Evolutionary conservation across 2,797 vertebrate genomes (phyloP).

Genomic region (Otolemur crassicaudatus): DNA sequence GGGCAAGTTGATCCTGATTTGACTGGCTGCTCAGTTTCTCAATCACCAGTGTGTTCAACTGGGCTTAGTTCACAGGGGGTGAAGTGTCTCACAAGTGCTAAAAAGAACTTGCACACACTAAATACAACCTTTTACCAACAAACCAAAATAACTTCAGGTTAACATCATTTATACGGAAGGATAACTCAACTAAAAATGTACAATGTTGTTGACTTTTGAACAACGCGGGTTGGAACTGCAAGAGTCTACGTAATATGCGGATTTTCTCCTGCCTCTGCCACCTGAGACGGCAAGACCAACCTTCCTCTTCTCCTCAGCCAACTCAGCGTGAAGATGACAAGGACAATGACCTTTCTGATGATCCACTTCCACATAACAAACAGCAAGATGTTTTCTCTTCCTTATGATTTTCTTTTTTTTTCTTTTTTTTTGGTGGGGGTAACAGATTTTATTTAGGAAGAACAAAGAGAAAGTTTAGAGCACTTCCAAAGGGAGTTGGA

Average conservation of each 20-base stretch:
- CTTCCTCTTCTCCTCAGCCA: not conserved
- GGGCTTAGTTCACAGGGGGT: not conserved
- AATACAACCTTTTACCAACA: not conserved
- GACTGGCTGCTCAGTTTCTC: not conserved
- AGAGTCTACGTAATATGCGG: not conserved
- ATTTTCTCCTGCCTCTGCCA: not conserved
- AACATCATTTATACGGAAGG: not conserved
- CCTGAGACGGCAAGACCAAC: not conserved
- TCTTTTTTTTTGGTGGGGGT: no score
- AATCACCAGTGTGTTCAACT: not conserved
- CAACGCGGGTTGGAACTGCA: not conserved
- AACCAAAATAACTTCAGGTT: constrained; percentile 15
- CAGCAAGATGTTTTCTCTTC: not conserved
- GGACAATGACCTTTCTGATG: not conserved
- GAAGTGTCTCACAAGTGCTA: not conserved
- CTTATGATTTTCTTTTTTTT: not conserved
- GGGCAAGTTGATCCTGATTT: not conserved
- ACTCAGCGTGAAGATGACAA: not conserved
- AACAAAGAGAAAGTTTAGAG: no score
- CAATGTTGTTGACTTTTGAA: not conserved
- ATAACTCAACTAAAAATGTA: not conserved
- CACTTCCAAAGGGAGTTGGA: no score
- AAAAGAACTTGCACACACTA: not conserved
- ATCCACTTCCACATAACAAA: not conserved
- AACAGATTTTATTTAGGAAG: no score